These are phyloP conservation scores for Cantharis rufa DNA, from an alignment of 2,888 invertebrate species.

Conservation along the genomic window DNA sequence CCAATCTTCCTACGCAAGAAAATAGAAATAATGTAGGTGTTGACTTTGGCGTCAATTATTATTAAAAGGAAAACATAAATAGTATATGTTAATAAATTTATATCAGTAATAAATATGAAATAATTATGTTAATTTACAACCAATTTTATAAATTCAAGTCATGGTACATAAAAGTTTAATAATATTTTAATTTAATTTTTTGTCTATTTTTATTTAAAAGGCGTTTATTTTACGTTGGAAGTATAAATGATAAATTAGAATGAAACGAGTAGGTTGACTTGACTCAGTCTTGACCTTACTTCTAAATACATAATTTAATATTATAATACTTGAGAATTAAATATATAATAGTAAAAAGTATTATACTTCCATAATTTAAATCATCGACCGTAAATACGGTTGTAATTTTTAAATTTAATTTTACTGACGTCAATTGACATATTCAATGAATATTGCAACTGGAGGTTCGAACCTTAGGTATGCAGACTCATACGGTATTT, in stretches of 20 bases:
- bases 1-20: background rate
- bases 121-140: background rate
- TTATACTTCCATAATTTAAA: background rate
- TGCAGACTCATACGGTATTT: background rate
- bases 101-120: background rate
- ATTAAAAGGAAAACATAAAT: background rate
- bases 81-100: background rate
- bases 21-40: background rate
- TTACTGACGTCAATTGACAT: background rate
- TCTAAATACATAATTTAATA: background rate
- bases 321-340: background rate
- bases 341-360: background rate
- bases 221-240: background rate
- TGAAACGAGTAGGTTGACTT: background rate
- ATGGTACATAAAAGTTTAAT: background rate
- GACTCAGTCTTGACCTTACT: background rate
- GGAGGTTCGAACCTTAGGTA: background rate
- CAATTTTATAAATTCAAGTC: background rate
- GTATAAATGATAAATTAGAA: background rate
- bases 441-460: too few species aligned
- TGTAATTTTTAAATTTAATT: background rate
- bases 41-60: background rate
- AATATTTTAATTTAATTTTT: background rate
- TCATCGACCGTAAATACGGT: background rate
- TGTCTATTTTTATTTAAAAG: background rate